Conservation (phyloP, 2,888 invertebrate genomes). For the Papilio gigon region DNA sequence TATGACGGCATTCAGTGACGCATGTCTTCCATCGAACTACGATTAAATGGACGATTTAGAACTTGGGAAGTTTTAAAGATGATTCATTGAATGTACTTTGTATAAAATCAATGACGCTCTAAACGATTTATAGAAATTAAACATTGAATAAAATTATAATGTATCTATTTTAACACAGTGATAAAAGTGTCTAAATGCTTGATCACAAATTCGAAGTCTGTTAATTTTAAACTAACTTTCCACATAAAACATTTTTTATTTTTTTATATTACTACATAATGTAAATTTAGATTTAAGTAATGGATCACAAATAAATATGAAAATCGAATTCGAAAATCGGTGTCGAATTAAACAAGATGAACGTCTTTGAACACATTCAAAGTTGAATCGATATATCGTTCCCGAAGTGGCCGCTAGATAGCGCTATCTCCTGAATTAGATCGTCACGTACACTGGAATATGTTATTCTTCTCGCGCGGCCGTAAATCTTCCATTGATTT, state of each 20-base stretch:
- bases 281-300: background rate
- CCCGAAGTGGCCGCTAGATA: conserved; percentile 42
- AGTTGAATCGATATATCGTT: conserved; percentile 33
- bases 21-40: conserved; percentile 18
- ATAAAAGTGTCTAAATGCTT: background rate
- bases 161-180: background rate
- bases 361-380: conserved; percentile 7
- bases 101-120: conserved; percentile 8
- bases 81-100: conserved; percentile 2
- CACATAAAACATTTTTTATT: no score
- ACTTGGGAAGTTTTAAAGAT: conserved; percentile 20
- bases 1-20: conserved; percentile 27
- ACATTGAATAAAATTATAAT: conserved; percentile 1
- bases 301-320: no score
- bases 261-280: background rate
- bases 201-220: conserved; percentile 18
- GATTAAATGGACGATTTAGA: conserved; percentile 6
- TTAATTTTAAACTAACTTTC: background rate
- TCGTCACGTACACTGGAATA: conserved; percentile 56
- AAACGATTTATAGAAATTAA: background rate
- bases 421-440: conserved; percentile 49
- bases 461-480: conserved; percentile 53
- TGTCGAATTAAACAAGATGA: conserved; percentile 36
- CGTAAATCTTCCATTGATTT: conserved; percentile 72
- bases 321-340: conserved; percentile 36